Percentiles rank a stretch among this genome's conserved stretches.
These are phyloP conservation scores for Formicarius rufipectus DNA, from an alignment of 2,113 vertebrate species.

Conservation along the genomic window DNA sequence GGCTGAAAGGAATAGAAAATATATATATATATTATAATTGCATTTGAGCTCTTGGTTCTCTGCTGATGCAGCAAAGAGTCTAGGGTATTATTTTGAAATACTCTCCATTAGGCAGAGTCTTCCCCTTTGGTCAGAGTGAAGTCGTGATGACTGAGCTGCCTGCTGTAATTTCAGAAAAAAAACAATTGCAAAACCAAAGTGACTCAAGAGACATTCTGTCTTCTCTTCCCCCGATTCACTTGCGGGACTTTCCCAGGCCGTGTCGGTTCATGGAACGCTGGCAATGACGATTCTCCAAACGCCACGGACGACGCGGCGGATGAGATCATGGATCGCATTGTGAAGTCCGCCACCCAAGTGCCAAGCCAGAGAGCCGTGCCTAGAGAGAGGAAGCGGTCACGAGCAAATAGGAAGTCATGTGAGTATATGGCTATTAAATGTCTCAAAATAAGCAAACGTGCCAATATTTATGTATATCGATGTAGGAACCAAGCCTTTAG, in stretches of 20 bases:
- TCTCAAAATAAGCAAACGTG: neutral
- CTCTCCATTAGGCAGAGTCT: neutral
- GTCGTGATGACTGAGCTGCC: neutral
- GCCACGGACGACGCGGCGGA: constrained; percentile 90
- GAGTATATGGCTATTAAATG: constrained; percentile 60
- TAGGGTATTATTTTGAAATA: constrained; percentile 12
- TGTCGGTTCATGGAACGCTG: constrained; percentile 81
- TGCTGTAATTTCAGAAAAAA: neutral
- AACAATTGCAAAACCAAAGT: neutral
- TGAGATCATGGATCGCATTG: constrained; percentile 98
- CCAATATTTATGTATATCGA: fast-evolving
- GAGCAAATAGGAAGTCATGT: constrained; percentile 95
- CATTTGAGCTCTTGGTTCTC: neutral
- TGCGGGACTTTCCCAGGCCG: constrained; percentile 75
- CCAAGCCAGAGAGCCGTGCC: constrained; percentile 88
- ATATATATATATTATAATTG: neutral
- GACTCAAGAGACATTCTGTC: neutral
- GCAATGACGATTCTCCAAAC: constrained; percentile 81
- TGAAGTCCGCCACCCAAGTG: constrained; percentile 94
- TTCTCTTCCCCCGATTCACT: neutral
- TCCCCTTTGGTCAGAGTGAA: neutral
- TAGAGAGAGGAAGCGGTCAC: constrained; percentile 89
- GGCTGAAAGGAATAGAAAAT: neutral
- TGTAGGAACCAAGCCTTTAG: neutral
- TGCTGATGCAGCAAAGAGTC: constrained; percentile 1